phyloP scores from a whole-genome alignment of 2,888 invertebrate genomes.

The Gymnosoma rotundatum region DNA sequence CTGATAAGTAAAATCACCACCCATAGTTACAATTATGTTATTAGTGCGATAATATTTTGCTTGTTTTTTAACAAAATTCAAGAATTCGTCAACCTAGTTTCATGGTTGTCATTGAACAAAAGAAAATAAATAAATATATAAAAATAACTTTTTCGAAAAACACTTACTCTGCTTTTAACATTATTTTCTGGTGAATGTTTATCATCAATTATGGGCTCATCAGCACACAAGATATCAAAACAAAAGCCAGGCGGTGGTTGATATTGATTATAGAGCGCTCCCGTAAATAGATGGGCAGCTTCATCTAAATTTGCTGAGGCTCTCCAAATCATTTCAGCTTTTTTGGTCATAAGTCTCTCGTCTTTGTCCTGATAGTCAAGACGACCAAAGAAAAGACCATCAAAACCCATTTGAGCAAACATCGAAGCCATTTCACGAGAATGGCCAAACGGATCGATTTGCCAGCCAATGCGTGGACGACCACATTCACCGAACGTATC shows the following conservation, averaged over 20 bases:
- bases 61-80: conserved; percentile 84
- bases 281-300: conserved; percentile 90
- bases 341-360: conserved; percentile 84
- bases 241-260: conserved; percentile 95
- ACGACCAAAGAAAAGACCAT: conserved; percentile 93
- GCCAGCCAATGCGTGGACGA: conserved; percentile 90
- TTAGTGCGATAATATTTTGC: conserved; percentile 85
- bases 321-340: conserved; percentile 93
- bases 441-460: conserved; percentile 94
- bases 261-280: conserved; percentile 91
- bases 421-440: conserved; percentile 93
- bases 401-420: conserved; percentile 92
- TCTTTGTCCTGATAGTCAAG: conserved; percentile 93
- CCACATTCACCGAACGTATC: conserved; percentile 89
- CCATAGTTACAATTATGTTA: conserved; percentile 93
- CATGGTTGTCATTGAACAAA: conserved; percentile 80
- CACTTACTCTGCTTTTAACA: conserved; percentile 88
- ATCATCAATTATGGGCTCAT: conserved; percentile 94
- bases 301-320: conserved; percentile 88
- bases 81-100: conserved; percentile 82
- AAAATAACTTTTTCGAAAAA: background rate
- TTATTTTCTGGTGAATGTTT: conserved; percentile 91
- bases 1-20: conserved; percentile 94
- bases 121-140: conserved; percentile 82
- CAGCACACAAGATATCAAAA: conserved; percentile 92